Percentiles rank a stretch among this genome's conserved stretches.
phyloP scores from a whole-genome alignment of 2,888 invertebrate genomes.

The Acleris emargana region DNA sequence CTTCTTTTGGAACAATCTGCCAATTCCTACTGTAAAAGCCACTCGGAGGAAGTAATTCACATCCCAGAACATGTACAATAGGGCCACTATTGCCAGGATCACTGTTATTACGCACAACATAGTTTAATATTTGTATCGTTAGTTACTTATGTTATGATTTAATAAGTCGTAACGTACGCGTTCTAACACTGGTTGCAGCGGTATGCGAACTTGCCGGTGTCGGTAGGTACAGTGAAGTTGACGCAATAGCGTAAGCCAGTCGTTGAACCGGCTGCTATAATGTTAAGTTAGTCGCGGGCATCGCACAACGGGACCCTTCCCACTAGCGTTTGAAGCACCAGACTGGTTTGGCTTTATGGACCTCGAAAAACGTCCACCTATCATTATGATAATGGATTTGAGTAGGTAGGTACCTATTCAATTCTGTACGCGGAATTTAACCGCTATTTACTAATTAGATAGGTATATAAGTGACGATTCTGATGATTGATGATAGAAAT shows the following conservation, averaged over 20 bases:
- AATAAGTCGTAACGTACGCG: slow-evolving; percentile 19
- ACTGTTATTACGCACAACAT: slow-evolving; percentile 70
- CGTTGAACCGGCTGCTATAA: slow-evolving; percentile 46
- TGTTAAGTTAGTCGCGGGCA: slow-evolving; percentile 44
- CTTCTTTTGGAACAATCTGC: slow-evolving; percentile 87
- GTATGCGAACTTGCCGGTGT: slow-evolving; percentile 34
- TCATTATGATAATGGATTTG: too few relatives aligned
- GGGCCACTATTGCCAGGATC: slow-evolving; percentile 71
- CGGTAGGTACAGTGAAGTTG: slow-evolving; percentile 8
- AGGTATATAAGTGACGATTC: too few relatives aligned
- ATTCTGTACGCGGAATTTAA: too few relatives aligned
- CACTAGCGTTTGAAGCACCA: background rate
- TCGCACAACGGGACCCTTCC: slow-evolving; percentile 17
- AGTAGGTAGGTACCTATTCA: too few relatives aligned
- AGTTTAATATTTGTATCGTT: slow-evolving; percentile 35
- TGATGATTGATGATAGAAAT: too few relatives aligned
- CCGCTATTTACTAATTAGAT: too few relatives aligned
- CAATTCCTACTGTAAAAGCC: slow-evolving; percentile 87
- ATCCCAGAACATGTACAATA: slow-evolving; percentile 89
- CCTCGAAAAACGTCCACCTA: too few relatives aligned
- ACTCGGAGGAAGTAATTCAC: slow-evolving; percentile 91
- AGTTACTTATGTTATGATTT: too few relatives aligned
- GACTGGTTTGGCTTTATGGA: background rate
- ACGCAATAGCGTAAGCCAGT: slow-evolving; percentile 39
- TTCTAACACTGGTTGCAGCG: slow-evolving; percentile 9